A percentile compares a stretch with the other conserved stretches of the same genome.
phyloP scores from a whole-genome alignment of 2,888 invertebrate genomes.

The Lutraria lutraria region DNA sequence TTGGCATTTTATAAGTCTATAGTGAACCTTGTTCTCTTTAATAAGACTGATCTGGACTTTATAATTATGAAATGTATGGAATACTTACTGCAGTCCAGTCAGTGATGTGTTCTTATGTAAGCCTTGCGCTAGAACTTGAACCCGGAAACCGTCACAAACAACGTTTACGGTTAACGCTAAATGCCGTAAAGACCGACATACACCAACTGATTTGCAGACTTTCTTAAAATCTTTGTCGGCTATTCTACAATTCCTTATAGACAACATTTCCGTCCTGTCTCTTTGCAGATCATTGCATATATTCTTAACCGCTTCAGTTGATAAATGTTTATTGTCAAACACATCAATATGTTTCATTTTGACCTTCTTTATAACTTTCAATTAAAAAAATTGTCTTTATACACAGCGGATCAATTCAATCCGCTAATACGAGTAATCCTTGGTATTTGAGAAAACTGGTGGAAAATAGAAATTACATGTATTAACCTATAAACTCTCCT shows the following conservation, averaged over 20 bases:
- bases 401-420: neutral
- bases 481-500: neutral
- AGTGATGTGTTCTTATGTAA: slow-evolving; percentile 79
- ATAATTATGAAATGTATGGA: too few relatives aligned
- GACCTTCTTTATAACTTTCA: neutral
- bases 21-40: too few relatives aligned
- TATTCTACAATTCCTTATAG: slow-evolving; percentile 79
- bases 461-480: neutral
- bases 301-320: slow-evolving; percentile 64
- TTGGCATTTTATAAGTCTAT: too few relatives aligned
- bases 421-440: neutral
- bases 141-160: slow-evolving; percentile 71
- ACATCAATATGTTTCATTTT: slow-evolving; percentile 23
- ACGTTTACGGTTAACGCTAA: slow-evolving; percentile 81
- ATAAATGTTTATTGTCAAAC: slow-evolving; percentile 24
- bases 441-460: neutral
- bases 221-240: slow-evolving; percentile 76
- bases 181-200: slow-evolving; percentile 75
- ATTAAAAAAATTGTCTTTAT: neutral
- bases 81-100: slow-evolving; percentile 82
- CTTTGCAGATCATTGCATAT: slow-evolving; percentile 76
- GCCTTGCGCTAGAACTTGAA: slow-evolving; percentile 76
- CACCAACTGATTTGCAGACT: slow-evolving; percentile 75
- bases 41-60: too few relatives aligned
- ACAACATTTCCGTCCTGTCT: slow-evolving; percentile 76